These are phyloP conservation scores for Dipodomys spectabilis DNA, from an alignment of 2,113 vertebrate genomes.

Conservation along the genomic window DNA sequence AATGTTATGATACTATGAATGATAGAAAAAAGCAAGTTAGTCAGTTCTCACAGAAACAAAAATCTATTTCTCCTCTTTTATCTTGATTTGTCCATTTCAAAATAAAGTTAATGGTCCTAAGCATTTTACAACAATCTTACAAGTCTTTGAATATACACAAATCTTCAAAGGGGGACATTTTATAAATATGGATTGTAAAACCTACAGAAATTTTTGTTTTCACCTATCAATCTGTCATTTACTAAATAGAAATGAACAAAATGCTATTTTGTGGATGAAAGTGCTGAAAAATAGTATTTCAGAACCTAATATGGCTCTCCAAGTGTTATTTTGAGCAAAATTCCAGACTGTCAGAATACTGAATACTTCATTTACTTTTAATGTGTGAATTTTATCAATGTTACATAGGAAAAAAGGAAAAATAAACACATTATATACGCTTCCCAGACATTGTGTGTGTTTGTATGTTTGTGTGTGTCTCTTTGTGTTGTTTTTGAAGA, in stretches of 20 bases:
- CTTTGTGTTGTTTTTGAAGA: not conserved
- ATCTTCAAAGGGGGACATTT: not conserved
- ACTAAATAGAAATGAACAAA: constrained; percentile 67
- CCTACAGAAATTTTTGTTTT: constrained; percentile 53
- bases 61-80: not conserved
- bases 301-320: constrained; percentile 73
- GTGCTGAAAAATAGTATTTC: constrained; percentile 65
- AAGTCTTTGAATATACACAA: not conserved
- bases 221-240: not conserved
- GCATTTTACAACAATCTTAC: not conserved
- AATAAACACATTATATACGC: not conserved
- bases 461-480: not conserved
- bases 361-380: constrained; percentile 67
- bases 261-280: constrained; percentile 74
- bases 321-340: constrained; percentile 70
- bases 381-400: constrained; percentile 65
- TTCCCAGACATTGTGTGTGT: too few relatives aligned
- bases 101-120: not conserved
- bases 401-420: constrained; percentile 53
- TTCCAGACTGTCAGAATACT: constrained; percentile 72
- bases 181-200: not conserved
- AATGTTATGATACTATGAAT: not conserved
- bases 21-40: not conserved
- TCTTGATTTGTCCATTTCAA: not conserved
- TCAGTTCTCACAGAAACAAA: not conserved